Base-by-base conservation (phyloP, 2,888 invertebrate species). In the Caenorhabditis macrosperma region DNA sequence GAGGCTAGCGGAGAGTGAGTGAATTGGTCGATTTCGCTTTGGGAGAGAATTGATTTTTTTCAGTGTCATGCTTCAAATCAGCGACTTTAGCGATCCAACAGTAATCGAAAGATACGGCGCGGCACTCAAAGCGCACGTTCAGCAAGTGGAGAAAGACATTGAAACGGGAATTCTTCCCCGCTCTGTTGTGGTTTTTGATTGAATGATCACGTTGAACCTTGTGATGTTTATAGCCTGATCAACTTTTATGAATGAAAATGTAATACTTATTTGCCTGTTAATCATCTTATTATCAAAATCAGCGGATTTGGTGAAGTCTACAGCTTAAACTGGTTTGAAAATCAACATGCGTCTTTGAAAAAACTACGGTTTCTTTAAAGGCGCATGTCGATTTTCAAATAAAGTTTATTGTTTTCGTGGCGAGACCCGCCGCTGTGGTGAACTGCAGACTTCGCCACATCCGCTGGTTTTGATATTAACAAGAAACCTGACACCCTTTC, bases 1-100 rank as follows among this genome's bases (percentile, higher is more conserved):
- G 83, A 82, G 20, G 59, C 76, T 12, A 38, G 72, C 22, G 50
- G 71, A 33, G 69, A 83, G 46, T 41, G 61, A 67, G 41, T 30
- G 24, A 15, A 41, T 9, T 5, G 9, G 9, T 12, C 12, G 38
- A 7, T 33, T 5, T 33, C 33, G 10, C 7, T 10, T 15, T 46
- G 26, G 26, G 9, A 15, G 1, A 57, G 15, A 15, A 2, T 17
- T 15, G 35, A n/a, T 22, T 7, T 17, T 7, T 68, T 72, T 63
- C 63, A 74, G 74, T 22, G 59, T 80, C 3, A 35, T 64, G 28
- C 38, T 35, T 15, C 57, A 66, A 38, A n/a, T 80, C 24, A 61
- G 64, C 24, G 80, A 80, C 59, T 76, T 80, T 24, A 66, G 64
- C 24, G 44, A 75, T 17, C 30, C 35, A 9, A 55, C 54, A 9